Percentiles rank a stretch among this genome's conserved stretches.
Evolutionary conservation across 2,888 invertebrate genomes (phyloP).

Genomic region (Cephus sareptanus): DNA sequence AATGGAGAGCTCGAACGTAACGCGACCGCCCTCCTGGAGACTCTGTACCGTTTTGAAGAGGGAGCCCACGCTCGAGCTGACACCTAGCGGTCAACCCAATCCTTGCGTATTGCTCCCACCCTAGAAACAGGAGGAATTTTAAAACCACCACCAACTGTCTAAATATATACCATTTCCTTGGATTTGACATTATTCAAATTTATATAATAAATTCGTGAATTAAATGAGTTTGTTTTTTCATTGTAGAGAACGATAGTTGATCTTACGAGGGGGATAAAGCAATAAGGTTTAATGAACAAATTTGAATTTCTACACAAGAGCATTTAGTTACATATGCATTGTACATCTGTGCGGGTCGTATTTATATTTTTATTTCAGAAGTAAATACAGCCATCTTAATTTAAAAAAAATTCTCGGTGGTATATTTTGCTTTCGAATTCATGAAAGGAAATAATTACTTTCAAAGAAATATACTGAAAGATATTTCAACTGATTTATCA

Average conservation of each 20-base stretch:
- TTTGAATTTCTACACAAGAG: background rate
- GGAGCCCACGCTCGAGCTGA: conserved; percentile 33
- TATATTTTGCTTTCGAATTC: background rate
- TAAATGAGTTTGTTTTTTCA: background rate
- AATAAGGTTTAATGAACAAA: background rate
- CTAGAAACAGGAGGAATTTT: background rate
- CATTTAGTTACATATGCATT: background rate
- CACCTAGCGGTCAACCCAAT: conserved; percentile 30
- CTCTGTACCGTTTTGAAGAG: conserved; percentile 51
- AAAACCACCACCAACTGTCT: background rate
- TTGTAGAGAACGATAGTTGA: background rate
- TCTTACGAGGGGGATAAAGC: background rate
- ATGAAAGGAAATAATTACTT: background rate
- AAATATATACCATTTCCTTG: background rate
- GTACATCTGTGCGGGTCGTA: background rate
- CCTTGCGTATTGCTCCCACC: conserved; percentile 8
- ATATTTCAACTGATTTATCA: background rate
- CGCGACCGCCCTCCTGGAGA: conserved; percentile 54
- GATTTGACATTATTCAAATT: background rate
- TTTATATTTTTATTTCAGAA: background rate
- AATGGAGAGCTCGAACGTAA: conserved; percentile 37
- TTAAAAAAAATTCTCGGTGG: background rate
- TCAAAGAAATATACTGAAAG: background rate
- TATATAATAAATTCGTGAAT: background rate
- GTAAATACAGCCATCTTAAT: background rate